phyloP scores from a whole-genome alignment of 2,888 invertebrate species.

The Orthosia gracilis region DNA sequence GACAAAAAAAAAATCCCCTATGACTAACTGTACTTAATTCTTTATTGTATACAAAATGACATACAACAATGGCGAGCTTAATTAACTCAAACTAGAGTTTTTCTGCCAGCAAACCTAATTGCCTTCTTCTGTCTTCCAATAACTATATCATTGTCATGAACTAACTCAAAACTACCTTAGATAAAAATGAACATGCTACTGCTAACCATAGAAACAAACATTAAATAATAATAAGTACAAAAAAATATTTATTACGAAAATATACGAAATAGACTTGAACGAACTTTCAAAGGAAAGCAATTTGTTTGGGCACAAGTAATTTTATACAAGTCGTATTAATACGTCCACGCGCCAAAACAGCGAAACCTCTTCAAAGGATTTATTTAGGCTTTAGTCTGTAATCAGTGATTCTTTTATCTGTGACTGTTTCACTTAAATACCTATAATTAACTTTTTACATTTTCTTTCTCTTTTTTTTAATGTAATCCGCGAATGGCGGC shows the following conservation, averaged over 20 bases:
- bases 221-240: neutral
- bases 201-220: constrained; percentile 18
- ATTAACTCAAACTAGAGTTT: too few species aligned
- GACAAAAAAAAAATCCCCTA: too few species aligned
- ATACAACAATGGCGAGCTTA: too few species aligned
- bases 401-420: constrained; percentile 69
- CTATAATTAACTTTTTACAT: constrained; percentile 75
- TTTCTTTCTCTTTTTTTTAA: constrained; percentile 74
- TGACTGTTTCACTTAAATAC: constrained; percentile 71
- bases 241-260: constrained; percentile 23
- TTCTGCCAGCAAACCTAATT: neutral
- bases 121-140: neutral
- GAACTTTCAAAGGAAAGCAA: constrained; percentile 54
- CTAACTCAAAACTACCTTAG: neutral
- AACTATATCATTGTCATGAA: neutral
- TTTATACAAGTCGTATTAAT: constrained; percentile 59
- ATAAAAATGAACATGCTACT: neutral
- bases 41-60: too few species aligned
- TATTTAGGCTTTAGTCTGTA: constrained; percentile 63
- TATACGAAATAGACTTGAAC: constrained; percentile 35
- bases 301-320: constrained; percentile 63
- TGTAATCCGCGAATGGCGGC: constrained; percentile 76
- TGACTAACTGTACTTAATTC: too few species aligned
- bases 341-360: constrained; percentile 58
- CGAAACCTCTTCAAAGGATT: constrained; percentile 66